phyloP scores from a whole-genome alignment of 2,113 vertebrate genomes.

The Muscicapa adusta region DNA sequence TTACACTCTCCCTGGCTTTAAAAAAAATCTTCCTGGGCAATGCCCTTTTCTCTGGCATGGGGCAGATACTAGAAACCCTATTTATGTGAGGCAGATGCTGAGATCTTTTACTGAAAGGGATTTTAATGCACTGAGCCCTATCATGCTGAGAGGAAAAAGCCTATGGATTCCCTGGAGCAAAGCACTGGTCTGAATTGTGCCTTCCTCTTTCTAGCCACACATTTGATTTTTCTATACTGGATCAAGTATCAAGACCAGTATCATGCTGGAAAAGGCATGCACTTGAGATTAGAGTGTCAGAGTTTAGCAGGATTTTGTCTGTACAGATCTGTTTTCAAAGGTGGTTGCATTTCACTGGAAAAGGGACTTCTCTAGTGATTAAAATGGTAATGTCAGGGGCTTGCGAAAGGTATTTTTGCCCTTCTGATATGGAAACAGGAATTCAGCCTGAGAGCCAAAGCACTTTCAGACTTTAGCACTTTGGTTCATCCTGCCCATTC shows the following conservation, averaged over 20 bases:
- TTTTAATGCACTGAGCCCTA: not conserved
- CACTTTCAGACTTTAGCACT: not conserved
- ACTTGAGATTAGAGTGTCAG: not conserved
- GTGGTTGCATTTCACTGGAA: not conserved
- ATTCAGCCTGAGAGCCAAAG: not conserved
- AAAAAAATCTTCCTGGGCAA: not conserved
- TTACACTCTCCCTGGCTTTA: not conserved
- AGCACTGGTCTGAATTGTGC: not conserved
- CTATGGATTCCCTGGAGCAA: not conserved
- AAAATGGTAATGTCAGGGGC: not conserved
- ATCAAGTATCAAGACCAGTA: not conserved
- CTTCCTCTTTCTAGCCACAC: not conserved
- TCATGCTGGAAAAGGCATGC: not conserved
- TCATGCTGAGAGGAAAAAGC: not conserved
- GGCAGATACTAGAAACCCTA: not conserved
- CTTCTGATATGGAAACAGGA: not conserved
- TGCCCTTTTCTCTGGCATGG: not conserved
- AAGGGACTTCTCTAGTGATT: not conserved
- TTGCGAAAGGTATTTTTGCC: not conserved
- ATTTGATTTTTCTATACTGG: not conserved
- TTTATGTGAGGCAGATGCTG: not conserved
- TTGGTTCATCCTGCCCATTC: not conserved
- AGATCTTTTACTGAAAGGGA: not conserved
- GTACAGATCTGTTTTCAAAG: not conserved
- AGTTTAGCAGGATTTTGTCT: not conserved